phyloP scores from a whole-genome alignment of 2,797 vertebrate genomes.

The Gephyroberyx darwinii region DNA sequence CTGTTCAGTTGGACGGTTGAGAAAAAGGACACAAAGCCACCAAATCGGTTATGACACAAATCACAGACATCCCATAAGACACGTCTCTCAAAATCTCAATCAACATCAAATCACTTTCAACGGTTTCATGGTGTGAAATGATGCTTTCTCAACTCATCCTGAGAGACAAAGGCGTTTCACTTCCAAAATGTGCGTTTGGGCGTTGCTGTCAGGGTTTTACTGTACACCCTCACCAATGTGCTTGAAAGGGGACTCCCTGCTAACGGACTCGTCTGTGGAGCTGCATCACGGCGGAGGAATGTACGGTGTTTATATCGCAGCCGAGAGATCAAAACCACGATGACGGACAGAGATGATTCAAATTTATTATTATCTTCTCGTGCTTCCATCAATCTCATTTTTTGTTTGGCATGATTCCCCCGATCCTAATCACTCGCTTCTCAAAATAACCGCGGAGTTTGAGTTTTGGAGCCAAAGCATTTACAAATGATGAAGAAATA shows the following conservation, averaged over 20 bases:
- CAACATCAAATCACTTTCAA: conserved; percentile 1
- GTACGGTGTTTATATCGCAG: conserved; percentile 13
- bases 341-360: background rate
- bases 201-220: conserved; percentile 8
- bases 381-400: conserved; percentile 2
- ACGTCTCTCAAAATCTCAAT: background rate
- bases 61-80: conserved; percentile 11
- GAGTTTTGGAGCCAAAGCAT: background rate
- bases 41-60: conserved; percentile 34
- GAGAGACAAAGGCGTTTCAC: conserved; percentile 28
- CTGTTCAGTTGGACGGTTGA: conserved; percentile 7
- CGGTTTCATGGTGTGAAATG: conserved; percentile 53
- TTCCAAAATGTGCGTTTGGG: conserved; percentile 8
- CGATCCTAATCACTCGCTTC: conserved; percentile 8
- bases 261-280: conserved; percentile 12
- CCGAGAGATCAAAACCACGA: conserved; percentile 16
- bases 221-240: background rate
- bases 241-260: conserved; percentile 3
- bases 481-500: conserved; percentile 14
- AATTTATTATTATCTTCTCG: background rate
- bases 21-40: background rate
- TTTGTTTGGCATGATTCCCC: background rate
- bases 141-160: conserved; percentile 32
- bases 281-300: conserved; percentile 22
- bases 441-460: conserved; percentile 3